These are phyloP conservation scores for Eilema griseolum DNA, from an alignment of 2,888 invertebrate genomes.

Conservation along the genomic window DNA sequence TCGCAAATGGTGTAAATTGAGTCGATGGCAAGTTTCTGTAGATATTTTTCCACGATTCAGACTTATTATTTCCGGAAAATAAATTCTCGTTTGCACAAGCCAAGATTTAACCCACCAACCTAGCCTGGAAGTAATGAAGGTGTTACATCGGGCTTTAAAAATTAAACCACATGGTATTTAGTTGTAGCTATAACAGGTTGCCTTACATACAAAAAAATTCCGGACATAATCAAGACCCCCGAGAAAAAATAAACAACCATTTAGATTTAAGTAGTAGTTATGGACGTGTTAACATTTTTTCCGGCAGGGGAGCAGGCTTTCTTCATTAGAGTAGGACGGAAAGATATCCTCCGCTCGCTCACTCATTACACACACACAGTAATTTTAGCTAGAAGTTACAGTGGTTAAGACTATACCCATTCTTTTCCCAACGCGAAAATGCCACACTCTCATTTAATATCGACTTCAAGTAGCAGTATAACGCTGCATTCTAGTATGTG, in stretches of 20 bases:
- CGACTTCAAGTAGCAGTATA: too few relatives aligned
- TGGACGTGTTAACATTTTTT: neutral
- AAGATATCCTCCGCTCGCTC: neutral
- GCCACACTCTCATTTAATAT: too few relatives aligned
- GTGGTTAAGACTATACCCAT: too few relatives aligned
- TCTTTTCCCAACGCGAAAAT: too few relatives aligned
- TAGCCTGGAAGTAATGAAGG: too few relatives aligned
- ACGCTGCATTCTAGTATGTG: too few relatives aligned
- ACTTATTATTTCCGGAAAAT: neutral
- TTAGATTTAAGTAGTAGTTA: neutral
- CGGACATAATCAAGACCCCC: neutral
- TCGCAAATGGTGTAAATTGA: neutral
- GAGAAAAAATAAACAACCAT: conserved; percentile 2
- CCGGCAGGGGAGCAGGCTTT: neutral
- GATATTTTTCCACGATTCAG: neutral
- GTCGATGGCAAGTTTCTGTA: neutral
- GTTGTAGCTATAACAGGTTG: too few relatives aligned
- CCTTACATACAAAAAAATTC: neutral
- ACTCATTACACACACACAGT: too few relatives aligned
- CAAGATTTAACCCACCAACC: neutral
- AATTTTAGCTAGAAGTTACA: too few relatives aligned
- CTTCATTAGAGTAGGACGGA: neutral
- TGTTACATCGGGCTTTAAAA: too few relatives aligned
- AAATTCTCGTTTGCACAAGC: neutral
- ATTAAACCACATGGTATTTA: too few relatives aligned